Conservation (phyloP, 1,140 invertebrate genomes). For the Leucophenga varia region DNA sequence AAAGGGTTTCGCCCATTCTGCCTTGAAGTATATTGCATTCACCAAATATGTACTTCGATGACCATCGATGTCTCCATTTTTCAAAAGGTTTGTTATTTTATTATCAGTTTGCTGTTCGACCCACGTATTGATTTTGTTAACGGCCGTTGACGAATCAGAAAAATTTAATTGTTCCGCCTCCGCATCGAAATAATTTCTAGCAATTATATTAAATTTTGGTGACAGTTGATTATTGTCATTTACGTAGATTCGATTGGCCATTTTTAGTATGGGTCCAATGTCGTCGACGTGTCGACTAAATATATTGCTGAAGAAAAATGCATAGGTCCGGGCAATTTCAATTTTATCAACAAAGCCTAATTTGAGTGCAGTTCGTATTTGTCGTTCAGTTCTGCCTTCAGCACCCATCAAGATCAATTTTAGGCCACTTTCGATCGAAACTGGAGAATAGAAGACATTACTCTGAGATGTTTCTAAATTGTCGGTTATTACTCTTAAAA, state of each 20-base stretch:
- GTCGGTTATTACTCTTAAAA: no score
- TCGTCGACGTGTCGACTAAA: neutral
- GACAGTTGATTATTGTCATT: neutral
- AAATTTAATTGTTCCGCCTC: constrained; percentile 59
- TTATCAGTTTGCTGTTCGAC: constrained; percentile 8
- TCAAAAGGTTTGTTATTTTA: constrained; percentile 5
- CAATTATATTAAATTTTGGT: neutral
- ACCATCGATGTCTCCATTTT: neutral
- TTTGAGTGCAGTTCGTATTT: no score
- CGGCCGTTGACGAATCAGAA: constrained; percentile 38
- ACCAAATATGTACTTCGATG: constrained; percentile 7
- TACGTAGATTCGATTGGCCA: neutral
- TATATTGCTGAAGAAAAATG: neutral
- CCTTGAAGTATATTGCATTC: constrained; percentile 15
- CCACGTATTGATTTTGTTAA: constrained; percentile 27
- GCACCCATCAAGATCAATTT: no score
- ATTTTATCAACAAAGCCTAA: neutral
- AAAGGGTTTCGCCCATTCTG: constrained; percentile 14
- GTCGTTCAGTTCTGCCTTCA: no score
- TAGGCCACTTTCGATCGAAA: no score
- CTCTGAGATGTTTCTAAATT: no score
- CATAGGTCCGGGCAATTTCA: neutral
- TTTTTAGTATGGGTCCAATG: neutral
- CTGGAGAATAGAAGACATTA: no score
- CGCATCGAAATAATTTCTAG: constrained; percentile 21